A percentile compares a stretch with the other conserved stretches of the same genome.
phyloP scores from a whole-genome alignment of 1,140 invertebrate species.

The Galendromus occidentalis region DNA sequence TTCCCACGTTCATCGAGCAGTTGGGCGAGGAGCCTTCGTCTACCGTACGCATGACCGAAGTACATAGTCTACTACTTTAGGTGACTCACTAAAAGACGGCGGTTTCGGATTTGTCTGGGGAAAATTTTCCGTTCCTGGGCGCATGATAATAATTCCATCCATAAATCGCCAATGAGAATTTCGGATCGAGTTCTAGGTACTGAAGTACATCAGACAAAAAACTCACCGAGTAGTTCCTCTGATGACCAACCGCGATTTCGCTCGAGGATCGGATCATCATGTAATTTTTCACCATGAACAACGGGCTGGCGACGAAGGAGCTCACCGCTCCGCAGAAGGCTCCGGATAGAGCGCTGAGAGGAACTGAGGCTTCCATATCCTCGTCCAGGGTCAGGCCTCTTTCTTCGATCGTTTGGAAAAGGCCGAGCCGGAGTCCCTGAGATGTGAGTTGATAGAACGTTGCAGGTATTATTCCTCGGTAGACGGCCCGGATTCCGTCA shows the following conservation, averaged over 20 bases:
- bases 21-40: no score
- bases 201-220: no score
- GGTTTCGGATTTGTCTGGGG: no score
- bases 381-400: background rate
- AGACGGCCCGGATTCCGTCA: background rate
- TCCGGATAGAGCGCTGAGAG: background rate
- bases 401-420: slow-evolving; percentile 4
- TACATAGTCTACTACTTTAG: no score
- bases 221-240: background rate
- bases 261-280: slow-evolving; percentile 7
- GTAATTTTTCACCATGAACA: background rate
- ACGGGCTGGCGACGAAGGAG: background rate
- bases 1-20: no score
- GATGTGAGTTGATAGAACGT: background rate
- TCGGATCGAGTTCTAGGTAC: no score
- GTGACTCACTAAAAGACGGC: no score
- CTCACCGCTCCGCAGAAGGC: background rate
- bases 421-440: background rate
- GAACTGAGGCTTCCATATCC: background rate
- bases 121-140: no score
- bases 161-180: no score
- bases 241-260: background rate
- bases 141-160: no score
- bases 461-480: background rate
- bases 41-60: no score